phyloP scores from a whole-genome alignment of 2,797 vertebrate genomes.

The Onychomys leucogaster region DNA sequence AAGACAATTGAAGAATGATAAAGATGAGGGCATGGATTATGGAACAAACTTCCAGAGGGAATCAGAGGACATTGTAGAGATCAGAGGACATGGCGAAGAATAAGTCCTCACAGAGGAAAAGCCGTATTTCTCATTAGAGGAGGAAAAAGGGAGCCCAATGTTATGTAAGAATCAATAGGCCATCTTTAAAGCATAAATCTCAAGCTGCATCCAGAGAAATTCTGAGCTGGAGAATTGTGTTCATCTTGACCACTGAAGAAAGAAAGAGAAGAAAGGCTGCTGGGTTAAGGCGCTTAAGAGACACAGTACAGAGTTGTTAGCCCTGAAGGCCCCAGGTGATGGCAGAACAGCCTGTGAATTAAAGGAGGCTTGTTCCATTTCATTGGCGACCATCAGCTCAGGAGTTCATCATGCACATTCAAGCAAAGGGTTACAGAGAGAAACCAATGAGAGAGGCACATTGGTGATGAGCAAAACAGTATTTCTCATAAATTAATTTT shows the following conservation, averaged over 20 bases:
- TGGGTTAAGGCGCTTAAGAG: constrained; percentile 9
- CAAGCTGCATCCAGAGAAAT: constrained; percentile 49
- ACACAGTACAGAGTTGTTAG: constrained; percentile 20
- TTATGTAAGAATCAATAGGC: neutral
- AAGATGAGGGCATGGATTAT: neutral
- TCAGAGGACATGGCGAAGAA: neutral
- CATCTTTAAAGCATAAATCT: constrained; percentile 31
- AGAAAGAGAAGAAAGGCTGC: neutral
- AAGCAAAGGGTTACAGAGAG: constrained; percentile 18
- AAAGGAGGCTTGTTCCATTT: neutral
- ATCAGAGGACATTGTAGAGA: neutral
- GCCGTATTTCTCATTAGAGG: neutral
- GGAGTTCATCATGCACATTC: neutral
- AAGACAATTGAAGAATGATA: neutral
- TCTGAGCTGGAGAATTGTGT: constrained; percentile 28
- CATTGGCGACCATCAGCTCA: neutral
- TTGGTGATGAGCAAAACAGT: neutral
- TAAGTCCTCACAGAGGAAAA: neutral
- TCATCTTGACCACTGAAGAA: neutral
- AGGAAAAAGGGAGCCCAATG: neutral
- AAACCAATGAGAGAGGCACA: neutral
- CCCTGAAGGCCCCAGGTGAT: neutral
- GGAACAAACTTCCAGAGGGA: neutral
- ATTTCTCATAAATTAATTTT: constrained; percentile 43
- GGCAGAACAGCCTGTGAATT: constrained; percentile 11